phyloP scores from a whole-genome alignment of 2,797 vertebrate species.

The Hapalemur alaotrensis region DNA sequence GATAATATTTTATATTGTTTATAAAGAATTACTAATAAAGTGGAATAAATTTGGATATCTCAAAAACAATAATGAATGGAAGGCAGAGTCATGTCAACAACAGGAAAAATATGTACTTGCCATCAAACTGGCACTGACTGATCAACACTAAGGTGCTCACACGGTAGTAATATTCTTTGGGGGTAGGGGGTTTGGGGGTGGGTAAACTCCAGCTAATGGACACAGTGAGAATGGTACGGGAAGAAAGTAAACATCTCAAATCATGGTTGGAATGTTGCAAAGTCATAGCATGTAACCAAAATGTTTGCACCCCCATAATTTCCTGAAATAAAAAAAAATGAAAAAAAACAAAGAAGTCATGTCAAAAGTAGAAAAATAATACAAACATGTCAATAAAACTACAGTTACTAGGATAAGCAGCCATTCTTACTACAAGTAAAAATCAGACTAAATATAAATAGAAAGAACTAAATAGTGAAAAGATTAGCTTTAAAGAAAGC shows the following conservation, averaged over 20 bases:
- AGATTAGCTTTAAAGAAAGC: background rate
- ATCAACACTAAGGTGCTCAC: too few species aligned
- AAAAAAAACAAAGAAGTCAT: background rate
- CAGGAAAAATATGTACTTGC: too few species aligned
- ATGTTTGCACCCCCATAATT: too few species aligned
- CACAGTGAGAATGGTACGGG: too few species aligned
- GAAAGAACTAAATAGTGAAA: background rate
- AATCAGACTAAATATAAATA: background rate
- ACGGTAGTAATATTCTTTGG: too few species aligned
- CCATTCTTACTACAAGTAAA: background rate
- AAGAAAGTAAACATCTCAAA: too few species aligned
- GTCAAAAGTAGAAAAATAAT: background rate
- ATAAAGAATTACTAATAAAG: background rate
- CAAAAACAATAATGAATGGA: background rate
- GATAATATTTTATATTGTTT: background rate
- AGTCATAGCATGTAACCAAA: too few species aligned
- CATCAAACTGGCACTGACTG: too few species aligned
- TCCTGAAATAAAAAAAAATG: too few species aligned
- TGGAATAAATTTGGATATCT: background rate
- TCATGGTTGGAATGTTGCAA: too few species aligned
- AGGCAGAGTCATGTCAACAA: background rate
- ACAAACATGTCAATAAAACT: background rate
- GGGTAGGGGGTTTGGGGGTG: too few species aligned
- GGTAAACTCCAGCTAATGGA: too few species aligned
- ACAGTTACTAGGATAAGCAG: background rate